Evolutionary conservation across 2,797 vertebrate species (phyloP), one percentile per base, ranked within the genome.

Genomic region (Geotrypetes seraphini): DNA sequence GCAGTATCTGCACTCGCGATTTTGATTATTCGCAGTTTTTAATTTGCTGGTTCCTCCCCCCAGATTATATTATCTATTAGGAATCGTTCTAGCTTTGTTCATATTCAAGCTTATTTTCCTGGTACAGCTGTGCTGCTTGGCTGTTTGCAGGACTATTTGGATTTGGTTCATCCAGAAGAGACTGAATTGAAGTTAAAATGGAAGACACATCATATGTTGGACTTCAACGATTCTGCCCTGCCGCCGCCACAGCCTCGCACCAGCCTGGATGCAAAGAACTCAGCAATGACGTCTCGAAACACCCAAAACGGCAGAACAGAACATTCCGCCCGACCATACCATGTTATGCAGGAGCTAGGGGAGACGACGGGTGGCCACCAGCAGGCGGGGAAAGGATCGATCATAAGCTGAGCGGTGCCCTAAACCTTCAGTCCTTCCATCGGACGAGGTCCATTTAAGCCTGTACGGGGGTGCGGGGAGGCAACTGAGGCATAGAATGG

Each of bases 171-270:
- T 98, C 95, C 70, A 98, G 74, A 71, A 98, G 81, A 33, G 95
- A 98, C 94, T 97, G 95, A 83, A 98, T 98, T 50, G 95, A 98
- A 36, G 94, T 98, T 84, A 98, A 88, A 81, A 98, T 98, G 72
- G 95, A 97, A 28, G 95, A 98, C 31, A 98, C 95, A 31, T 98
- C 95, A 0, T 98, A 98, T 4, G 95, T 98, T 40, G 95, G 95
- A 73, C 95, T 98, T 95, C 95, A 97, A 58, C 95, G 90, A 62
- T 98, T 98, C 80, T 98, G 95, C 35, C 37, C 17, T 43, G 36
- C 39, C 35, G 20, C 54, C 48, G 28, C 47, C 16, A n/a, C n/a
- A n/a, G 42, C 47, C 25, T 23, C 43, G 21, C 46, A 33, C 15
- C 40, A 22, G 28, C 33, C 33, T 33, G 53, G 50, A n/a, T 54